Evolutionary conservation across 2,888 invertebrate species (phyloP).

Genomic region (Germaria angustata): DNA sequence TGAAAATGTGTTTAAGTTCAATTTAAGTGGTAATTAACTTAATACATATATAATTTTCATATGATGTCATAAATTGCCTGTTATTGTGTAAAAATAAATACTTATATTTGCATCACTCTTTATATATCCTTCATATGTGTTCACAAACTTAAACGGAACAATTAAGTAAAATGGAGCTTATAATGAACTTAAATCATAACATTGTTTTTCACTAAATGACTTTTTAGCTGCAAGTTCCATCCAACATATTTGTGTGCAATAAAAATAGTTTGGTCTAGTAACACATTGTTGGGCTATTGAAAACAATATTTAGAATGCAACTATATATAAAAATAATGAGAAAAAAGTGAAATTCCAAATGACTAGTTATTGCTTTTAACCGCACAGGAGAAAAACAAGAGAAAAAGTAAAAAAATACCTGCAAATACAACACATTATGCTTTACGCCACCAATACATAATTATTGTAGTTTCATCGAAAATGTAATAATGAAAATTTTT

Average conservation of each 20-base stretch:
- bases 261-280: constrained; percentile 38
- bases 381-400: constrained; percentile 14
- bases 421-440: constrained; percentile 44
- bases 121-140: background rate
- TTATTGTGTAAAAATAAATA: too few species aligned
- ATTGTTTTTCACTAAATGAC: constrained; percentile 59
- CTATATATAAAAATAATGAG: constrained; percentile 5
- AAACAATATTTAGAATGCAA: constrained; percentile 45
- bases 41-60: too few species aligned
- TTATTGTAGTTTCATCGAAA: constrained; percentile 28
- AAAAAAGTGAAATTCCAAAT: constrained; percentile 54
- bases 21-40: too few species aligned
- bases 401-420: background rate
- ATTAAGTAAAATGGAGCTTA: constrained; percentile 47
- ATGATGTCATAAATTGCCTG: too few species aligned
- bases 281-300: constrained; percentile 25
- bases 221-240: constrained; percentile 43
- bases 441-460: constrained; percentile 47
- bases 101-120: background rate
- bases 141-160: constrained; percentile 26
- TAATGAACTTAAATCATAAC: constrained; percentile 64
- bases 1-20: too few species aligned
- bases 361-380: constrained; percentile 63
- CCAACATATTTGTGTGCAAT: constrained; percentile 15
- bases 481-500: constrained; percentile 1